Base-by-base conservation (phyloP, 2,113 vertebrate species). In the Macroglossus sobrinus region DNA sequence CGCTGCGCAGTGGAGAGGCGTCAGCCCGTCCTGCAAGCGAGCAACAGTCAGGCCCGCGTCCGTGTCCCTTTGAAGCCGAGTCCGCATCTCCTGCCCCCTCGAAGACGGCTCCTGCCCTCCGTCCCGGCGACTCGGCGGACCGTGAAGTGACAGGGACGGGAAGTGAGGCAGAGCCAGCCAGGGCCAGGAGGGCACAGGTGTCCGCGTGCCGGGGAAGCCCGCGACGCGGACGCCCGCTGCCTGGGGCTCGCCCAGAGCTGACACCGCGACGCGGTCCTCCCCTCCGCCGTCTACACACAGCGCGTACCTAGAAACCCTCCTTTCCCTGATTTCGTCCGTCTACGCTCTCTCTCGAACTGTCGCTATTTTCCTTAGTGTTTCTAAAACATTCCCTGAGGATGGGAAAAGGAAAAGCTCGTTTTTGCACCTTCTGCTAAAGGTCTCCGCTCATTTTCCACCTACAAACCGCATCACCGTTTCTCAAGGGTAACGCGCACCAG, bases 1-100 rank as follows among this genome's bases (percentile, higher is more conserved):
- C 1, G 99, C 99, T 1, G 99, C 99, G 93, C 99, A 99, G 97
- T 99, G 99, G 63, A 99, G 99, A 0, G 99, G 99, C 4, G 99
- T 99, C 91, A 99, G 98, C 19, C 99, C 99, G 18, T 99, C 99
- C 99, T 99, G 93, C 30, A 93, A 92, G 2, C 53, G 59, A 35
- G 53, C 47, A 10, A 28, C 4, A 71, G 40, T 4, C 5, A 59
- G 57, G 22, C 19, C 26, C 24, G 7, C 12, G 26, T 64, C 53
- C 35, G 35, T 14, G 4, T 55, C 7, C 55, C 15, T 30, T 15
- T 0, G 6, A 68, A 9, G 26, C 2, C 14, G 7, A 89, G 40
- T 61, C 8, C 15, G 10, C 3, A 40, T 24, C 14, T 7, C 22
- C 7, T 47, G 21, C 10, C 28, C 55, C 38, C n/a, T 2, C 28